Conservation (phyloP, 2,888 invertebrate species). For the Lepidochrysops patricia region DNA sequence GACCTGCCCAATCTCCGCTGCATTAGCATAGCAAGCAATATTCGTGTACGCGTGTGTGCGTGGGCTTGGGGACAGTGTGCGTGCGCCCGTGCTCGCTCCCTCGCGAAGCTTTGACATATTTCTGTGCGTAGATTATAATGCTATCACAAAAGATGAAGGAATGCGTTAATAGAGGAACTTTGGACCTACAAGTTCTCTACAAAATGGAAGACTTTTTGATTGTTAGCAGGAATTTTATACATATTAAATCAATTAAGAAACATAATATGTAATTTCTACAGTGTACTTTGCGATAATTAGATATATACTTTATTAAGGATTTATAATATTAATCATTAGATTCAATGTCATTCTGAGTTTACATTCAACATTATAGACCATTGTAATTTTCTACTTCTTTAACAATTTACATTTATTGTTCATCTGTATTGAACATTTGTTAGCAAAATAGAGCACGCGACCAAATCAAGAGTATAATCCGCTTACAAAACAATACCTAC, state of each 20-base stretch:
- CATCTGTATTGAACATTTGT: not conserved
- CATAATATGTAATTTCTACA: too few relatives aligned
- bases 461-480: not conserved
- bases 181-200: too few relatives aligned
- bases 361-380: too few relatives aligned
- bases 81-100: slow-evolving; percentile 27
- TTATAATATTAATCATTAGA: too few relatives aligned
- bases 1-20: slow-evolving; percentile 75
- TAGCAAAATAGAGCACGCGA: not conserved
- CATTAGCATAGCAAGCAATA: slow-evolving; percentile 75
- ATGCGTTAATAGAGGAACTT: not conserved
- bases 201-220: too few relatives aligned
- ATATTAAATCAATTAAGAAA: too few relatives aligned
- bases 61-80: slow-evolving; percentile 25
- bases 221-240: too few relatives aligned
- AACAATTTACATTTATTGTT: not conserved
- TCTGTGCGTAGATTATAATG: slow-evolving; percentile 23
- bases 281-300: too few relatives aligned
- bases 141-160: slow-evolving; percentile 7
- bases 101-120: slow-evolving; percentile 26
- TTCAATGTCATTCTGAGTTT: too few relatives aligned
- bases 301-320: too few relatives aligned
- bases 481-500: not conserved
- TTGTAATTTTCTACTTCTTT: too few relatives aligned
- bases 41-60: slow-evolving; percentile 51